Evolutionary conservation across 2,888 invertebrate genomes (phyloP), one percentile per base, ranked within the genome.

Genomic region (Drosophila paramelanica): DNA sequence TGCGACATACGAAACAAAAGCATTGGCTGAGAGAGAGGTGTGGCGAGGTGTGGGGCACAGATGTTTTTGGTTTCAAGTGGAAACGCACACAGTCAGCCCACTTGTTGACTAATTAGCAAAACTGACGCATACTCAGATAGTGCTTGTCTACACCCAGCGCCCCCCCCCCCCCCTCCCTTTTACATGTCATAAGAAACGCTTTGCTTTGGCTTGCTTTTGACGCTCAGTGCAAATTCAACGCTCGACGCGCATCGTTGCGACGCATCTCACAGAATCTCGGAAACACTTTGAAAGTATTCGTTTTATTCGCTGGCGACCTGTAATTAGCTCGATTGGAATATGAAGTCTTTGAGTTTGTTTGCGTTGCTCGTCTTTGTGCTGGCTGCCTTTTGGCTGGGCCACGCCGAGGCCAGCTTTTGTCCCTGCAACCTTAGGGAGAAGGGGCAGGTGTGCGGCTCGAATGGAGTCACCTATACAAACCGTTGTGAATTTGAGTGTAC

Each of bases 401-500:
- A 69, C 6, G 55, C 84, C 17, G 80, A 90, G 71, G 90, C 81
- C 33, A 83, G 80, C 52, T 90, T 96, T 91, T 98, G 98, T 93
- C 95, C 96, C 81, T 98, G 98, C 92, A 95, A 95, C 53, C 95
- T 95, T 92, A 95, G 94, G 52, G 77, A 83, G n/a, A 96, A 96
- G 91, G 96, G 96, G 91, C 97, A 97, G 25, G 96, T 99, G 71
- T 99, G 98, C 93, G 98, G 97, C 51, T 95, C 96, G 91, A 97
- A 98, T 92, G 97, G 97, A 57, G 94, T 98, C 77, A 97, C 97
- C 38, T 99, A 97, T 93, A 98, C 97, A 92, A 98, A 97, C 77
- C 98, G 98, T 5, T 99, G 98, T 92, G 97, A 97, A 93, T 98
- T 98, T 58, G 98, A 98, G 71, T 99, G 98, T 92, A 95, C 96